Evolutionary conservation across 2,113 vertebrate species (phyloP).

Genomic region (Cyphomyrus plagiostoma): DNA sequence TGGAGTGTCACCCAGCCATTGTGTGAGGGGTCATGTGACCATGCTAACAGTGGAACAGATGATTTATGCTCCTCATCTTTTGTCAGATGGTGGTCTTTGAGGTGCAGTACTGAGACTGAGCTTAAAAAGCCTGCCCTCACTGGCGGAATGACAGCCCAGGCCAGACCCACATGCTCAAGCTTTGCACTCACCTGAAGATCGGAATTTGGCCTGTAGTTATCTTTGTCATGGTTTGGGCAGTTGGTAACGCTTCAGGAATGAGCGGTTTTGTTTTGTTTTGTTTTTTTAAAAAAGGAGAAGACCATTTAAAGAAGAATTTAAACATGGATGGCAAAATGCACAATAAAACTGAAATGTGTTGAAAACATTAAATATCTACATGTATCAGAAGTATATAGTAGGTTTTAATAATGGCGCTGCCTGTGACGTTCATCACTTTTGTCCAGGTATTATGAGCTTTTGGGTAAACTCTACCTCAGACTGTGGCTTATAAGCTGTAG

Average conservation of each 20-base stretch:
- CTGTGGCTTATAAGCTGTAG: not conserved
- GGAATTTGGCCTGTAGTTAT: conserved; percentile 63
- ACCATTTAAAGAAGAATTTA: not conserved
- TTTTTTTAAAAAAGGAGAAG: not conserved
- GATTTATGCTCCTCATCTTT: conserved; percentile 58
- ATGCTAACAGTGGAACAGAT: conserved; percentile 32
- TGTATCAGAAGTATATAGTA: not conserved
- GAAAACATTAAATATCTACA: not conserved
- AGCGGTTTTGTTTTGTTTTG: not conserved
- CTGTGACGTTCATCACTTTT: not conserved
- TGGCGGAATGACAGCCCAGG: conserved; percentile 47
- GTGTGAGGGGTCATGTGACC: conserved; percentile 18
- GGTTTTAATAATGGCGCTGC: not conserved
- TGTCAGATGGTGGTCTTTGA: conserved; percentile 46
- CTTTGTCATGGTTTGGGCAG: conserved; percentile 58
- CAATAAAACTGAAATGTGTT: not conserved
- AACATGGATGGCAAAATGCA: not conserved
- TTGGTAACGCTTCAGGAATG: conserved; percentile 34
- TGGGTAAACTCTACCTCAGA: not conserved
- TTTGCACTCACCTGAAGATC: conserved; percentile 65
- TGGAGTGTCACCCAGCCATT: conserved; percentile 32
- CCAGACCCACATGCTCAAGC: conserved; percentile 66
- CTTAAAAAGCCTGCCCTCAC: conserved; percentile 56
- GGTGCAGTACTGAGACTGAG: conserved; percentile 38
- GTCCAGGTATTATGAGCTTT: not conserved